Conservation (phyloP, 2,113 vertebrate genomes). For the Gobio gobio region DNA sequence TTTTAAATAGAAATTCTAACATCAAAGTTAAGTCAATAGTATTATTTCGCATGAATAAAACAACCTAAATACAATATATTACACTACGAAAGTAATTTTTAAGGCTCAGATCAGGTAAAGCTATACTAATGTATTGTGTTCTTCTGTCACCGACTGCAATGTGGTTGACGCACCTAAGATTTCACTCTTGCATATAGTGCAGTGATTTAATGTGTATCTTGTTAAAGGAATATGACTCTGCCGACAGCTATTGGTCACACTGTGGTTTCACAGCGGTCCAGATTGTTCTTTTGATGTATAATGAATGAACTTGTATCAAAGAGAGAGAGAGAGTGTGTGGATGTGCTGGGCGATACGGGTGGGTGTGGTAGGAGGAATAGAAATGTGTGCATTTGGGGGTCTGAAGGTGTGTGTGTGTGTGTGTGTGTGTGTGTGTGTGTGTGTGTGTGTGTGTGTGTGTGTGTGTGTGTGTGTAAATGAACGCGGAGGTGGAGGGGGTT, state of each 20-base stretch:
- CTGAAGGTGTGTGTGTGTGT: background rate
- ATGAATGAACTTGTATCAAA: constrained; percentile 11
- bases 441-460: constrained; percentile 8
- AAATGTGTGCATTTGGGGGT: constrained; percentile 12
- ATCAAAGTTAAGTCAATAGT: background rate
- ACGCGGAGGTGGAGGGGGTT: constrained; percentile 68
- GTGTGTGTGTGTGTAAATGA: constrained; percentile 16
- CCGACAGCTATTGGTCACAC: background rate
- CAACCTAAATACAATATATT: background rate
- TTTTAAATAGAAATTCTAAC: too few species aligned
- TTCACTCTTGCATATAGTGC: background rate
- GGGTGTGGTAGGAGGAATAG: constrained; percentile 10
- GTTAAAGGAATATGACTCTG: background rate
- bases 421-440: constrained; percentile 1
- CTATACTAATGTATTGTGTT: background rate
- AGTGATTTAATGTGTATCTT: constrained; percentile 12
- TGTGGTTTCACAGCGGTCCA: background rate
- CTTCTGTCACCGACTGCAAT: background rate
- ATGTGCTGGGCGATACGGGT: background rate
- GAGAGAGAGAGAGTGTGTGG: background rate
- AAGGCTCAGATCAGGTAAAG: background rate
- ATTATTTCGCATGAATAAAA: background rate
- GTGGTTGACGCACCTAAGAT: background rate
- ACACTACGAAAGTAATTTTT: background rate
- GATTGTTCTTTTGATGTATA: constrained; percentile 24